Base-by-base conservation (phyloP, 2,113 vertebrate genomes). In the Columba janthina region DNA sequence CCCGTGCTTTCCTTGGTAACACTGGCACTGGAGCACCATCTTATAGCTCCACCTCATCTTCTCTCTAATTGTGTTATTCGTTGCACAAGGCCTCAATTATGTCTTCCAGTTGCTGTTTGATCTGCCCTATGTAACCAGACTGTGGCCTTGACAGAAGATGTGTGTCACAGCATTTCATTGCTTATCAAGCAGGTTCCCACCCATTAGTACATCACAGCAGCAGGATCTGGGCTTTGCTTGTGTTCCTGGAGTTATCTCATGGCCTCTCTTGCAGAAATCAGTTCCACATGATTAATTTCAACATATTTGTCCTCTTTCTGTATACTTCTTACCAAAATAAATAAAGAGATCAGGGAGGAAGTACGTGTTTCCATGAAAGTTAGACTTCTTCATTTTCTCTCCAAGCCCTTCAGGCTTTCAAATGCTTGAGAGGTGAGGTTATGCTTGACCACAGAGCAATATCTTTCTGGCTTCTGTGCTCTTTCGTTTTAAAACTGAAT, bases 341-440 rank as follows among this genome's bases (percentile, higher is more conserved):
- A 75, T 20, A 50, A 56, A 85, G 42, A 42, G 15, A 64, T 56
- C 10, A 29, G 36, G n/a, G n/a, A 40, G 15, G 69, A 95, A 82
- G 53, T 34, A 31, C 3, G 6, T 8, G 6, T 75, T 93, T 84
- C 60, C 8, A 10, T 53, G 48, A 42, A 87, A 50, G 24, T 90
- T 85, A 89, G 38, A 80, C 17, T 82, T 74, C 44, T 94, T 83
- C 19, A 25, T 65, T 81, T 94, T 80, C 31, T 71, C 28, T 95
- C 85, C 77, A 90, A 90, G 38, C 8, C 65, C 50, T 91, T 85
- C 51, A 86, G 53, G 72, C 36, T 80, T 93, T 84, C 76, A 66
- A 32, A 82, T 88, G 58, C 38, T 54, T 73, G 18, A 92, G 77
- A 83, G 19, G 20, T 94, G 83, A 94, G 57, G 86, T 88, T 92